Evolutionary conservation across 1,140 invertebrate genomes (phyloP), one percentile per base, ranked within the genome.

Genomic region (Brachionus plicatilis): DNA sequence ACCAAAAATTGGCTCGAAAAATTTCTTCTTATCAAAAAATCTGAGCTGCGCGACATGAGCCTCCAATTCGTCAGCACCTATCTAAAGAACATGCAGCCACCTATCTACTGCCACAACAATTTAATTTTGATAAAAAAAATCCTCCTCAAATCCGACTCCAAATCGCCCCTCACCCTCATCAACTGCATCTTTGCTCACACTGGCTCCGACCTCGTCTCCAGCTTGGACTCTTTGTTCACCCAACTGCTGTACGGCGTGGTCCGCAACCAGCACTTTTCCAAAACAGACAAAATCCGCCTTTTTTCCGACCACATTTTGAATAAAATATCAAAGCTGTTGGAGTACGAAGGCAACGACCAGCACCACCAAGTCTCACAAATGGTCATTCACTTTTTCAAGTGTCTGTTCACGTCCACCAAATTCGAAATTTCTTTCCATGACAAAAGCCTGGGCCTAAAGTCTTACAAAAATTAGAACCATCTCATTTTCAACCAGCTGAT

Each of bases 1-100:
- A 60, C 53, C 8, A 82, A 82, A 68, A 82, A 60, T 82, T 82
- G 79, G 79, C 17, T 82, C 6, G 79, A 82, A 82, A 82, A 68
- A 17, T 60, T 68, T 68, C n/a, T 82, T 2, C 43, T 82, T 7
- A 60, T 65, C 7, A 82, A 68, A 76, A 76, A 76, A 50, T 76
- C 72, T 0, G 79, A 82, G 5, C 41, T 82, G 14, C 79, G 79
- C 27, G 79, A 82, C 47, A 68, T 65, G 79, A 68, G 53, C n/a
- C 12, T 82, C 8, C 43, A 82, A 5, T 82, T 82, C 37, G 11
- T 82, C 14, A 3, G 37, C 2, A 65, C 79, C n/a, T 82, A 65
- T 45, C 37, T 82, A 1, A 60, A 82, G 17, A 66, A 82, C 53
- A 17, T 24, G 4, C 79, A 68, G 60, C 37, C 37, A 3, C 76